These are phyloP conservation scores for Larimichthys polyactis DNA, from an alignment of 2,113 vertebrate genomes.

Conservation along the genomic window DNA sequence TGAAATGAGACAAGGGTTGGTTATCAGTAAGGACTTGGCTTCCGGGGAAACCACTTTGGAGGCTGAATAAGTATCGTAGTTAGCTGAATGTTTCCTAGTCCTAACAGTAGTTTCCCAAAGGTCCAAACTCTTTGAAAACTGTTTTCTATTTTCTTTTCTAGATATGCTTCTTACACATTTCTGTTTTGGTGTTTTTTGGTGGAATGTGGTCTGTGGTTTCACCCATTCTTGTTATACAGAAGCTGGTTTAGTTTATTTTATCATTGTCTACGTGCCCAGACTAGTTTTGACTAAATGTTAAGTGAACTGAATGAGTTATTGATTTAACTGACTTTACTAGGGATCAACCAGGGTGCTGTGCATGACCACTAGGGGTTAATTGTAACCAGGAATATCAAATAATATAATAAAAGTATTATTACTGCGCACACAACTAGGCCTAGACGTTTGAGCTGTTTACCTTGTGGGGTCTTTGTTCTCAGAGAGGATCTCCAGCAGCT, in stretches of 20 bases:
- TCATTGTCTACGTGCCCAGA: not conserved
- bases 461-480: constrained; percentile 94
- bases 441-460: constrained; percentile 66
- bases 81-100: constrained; percentile 4
- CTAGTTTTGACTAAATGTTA: not conserved
- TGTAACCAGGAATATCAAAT: not conserved
- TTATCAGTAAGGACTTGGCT: constrained; percentile 34
- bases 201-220: not conserved
- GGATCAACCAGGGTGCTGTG: not conserved
- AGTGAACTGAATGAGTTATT: too few species aligned
- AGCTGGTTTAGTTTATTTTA: constrained; percentile 10
- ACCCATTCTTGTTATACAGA: not conserved
- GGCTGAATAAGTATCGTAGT: not conserved
- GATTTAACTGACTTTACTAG: too few species aligned
- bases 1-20: constrained; percentile 36
- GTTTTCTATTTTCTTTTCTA: not conserved
- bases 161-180: not conserved
- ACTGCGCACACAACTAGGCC: not conserved
- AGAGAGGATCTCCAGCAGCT: constrained; percentile 93
- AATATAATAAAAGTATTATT: not conserved
- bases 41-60: constrained; percentile 15
- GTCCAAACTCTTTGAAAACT: not conserved
- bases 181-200: not conserved
- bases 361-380: not conserved
- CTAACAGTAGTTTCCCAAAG: not conserved